Conservation (phyloP, 2,113 vertebrate genomes). For the Cavia aperea region DNA sequence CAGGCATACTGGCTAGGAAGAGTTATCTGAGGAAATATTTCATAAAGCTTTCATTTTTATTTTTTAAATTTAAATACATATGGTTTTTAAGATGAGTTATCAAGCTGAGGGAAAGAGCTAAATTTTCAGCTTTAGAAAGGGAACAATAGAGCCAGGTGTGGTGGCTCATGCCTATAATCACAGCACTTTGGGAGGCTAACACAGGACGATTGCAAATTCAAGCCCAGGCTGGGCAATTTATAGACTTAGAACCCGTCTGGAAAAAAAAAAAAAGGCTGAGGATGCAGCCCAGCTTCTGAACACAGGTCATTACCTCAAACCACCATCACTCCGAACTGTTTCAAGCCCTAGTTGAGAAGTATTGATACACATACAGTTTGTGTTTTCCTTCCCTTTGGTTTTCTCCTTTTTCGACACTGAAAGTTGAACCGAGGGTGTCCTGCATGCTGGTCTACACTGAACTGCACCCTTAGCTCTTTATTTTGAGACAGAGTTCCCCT, state of each 20-base stretch:
- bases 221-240: background rate
- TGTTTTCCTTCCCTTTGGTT: background rate
- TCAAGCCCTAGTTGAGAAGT: background rate
- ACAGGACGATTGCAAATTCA: background rate
- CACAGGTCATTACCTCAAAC: background rate
- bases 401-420: background rate
- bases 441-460: background rate
- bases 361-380: background rate
- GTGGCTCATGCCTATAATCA: background rate
- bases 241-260: background rate
- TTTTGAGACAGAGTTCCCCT: no score
- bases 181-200: background rate
- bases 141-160: background rate
- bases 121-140: background rate
- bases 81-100: background rate
- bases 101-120: background rate
- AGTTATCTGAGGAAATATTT: background rate
- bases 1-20: background rate
- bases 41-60: background rate
- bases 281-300: background rate
- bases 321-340: background rate
- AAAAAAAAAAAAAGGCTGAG: background rate
- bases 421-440: background rate
- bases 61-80: background rate
- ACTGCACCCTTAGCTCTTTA: no score